Percentiles rank a stretch among this genome's conserved stretches.
These are phyloP conservation scores for Cladopsammia gracilis DNA, from an alignment of 64 coral and sea anemone genomes.

Conservation along the genomic window DNA sequence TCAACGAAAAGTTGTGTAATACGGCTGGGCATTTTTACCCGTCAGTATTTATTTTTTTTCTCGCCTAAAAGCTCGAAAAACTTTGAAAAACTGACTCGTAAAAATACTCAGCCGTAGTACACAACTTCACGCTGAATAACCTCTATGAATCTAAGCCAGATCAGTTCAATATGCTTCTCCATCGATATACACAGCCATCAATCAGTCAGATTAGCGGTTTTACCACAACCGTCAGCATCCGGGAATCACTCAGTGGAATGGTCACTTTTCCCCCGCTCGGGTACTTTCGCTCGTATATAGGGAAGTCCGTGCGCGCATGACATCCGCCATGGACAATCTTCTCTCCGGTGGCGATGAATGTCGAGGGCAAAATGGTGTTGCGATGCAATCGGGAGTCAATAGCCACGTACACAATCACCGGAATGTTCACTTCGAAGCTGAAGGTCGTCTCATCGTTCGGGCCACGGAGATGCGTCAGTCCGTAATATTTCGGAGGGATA, in stretches of 20 bases:
- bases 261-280: conserved; percentile 23
- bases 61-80: too few species aligned
- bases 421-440: conserved; percentile 40
- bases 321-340: conserved; percentile 67
- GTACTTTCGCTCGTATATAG: conserved; percentile 33
- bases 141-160: too few species aligned
- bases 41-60: too few species aligned
- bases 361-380: background rate
- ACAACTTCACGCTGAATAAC: too few species aligned
- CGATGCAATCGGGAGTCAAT: conserved; percentile 40
- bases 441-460: conserved; percentile 38
- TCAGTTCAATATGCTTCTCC: too few species aligned
- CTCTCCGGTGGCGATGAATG: conserved; percentile 53
- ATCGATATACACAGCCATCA: too few species aligned
- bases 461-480: conserved; percentile 77
- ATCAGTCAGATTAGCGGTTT: conserved; percentile 37
- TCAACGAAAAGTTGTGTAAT: too few species aligned
- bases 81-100: too few species aligned
- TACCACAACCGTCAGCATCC: conserved; percentile 59
- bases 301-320: conserved; percentile 47
- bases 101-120: too few species aligned
- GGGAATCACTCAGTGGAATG: conserved; percentile 8
- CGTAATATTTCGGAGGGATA: conserved; percentile 84
- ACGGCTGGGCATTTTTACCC: too few species aligned
- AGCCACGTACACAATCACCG: conserved; percentile 46